Percentiles rank a stretch among this genome's conserved stretches.
Conservation (phyloP, 2,888 invertebrate species). For the Oasisia sp. region DNA sequence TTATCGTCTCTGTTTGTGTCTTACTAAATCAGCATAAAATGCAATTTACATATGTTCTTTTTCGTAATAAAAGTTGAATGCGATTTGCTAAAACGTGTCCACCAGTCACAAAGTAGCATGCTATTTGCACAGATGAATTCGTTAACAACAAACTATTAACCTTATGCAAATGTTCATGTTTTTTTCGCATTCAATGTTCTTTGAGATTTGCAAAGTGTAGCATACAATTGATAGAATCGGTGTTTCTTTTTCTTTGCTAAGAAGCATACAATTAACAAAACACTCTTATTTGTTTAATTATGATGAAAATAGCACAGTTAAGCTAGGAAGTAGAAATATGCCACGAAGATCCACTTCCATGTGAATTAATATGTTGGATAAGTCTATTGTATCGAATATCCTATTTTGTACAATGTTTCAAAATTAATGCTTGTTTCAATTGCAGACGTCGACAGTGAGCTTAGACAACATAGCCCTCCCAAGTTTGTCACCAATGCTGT, state of each 20-base stretch:
- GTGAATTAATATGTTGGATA: background rate
- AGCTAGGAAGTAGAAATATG: background rate
- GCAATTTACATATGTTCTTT: background rate
- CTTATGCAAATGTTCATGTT: background rate
- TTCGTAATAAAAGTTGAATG: background rate
- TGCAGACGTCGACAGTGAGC: slow-evolving; percentile 17
- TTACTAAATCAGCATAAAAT: background rate
- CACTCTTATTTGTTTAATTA: too few relatives aligned
- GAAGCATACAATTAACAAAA: too few relatives aligned
- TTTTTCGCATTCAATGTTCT: too few relatives aligned
- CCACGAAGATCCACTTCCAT: background rate
- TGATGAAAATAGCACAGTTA: too few relatives aligned
- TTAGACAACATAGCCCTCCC: slow-evolving; percentile 44
- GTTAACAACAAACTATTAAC: background rate
- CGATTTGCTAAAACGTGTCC: background rate
- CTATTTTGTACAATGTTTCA: background rate
- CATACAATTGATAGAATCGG: background rate
- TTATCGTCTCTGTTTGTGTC: background rate
- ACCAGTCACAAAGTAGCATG: background rate
- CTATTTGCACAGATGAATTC: background rate
- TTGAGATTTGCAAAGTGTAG: too few relatives aligned
- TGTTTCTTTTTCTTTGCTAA: too few relatives aligned
- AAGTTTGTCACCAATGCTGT: slow-evolving; percentile 55
- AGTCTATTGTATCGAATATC: background rate
- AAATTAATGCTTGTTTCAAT: background rate